Percentiles rank a stretch among this genome's conserved stretches.
Conservation (phyloP, 2,888 invertebrate species). For the Pelosia muscerda region DNA sequence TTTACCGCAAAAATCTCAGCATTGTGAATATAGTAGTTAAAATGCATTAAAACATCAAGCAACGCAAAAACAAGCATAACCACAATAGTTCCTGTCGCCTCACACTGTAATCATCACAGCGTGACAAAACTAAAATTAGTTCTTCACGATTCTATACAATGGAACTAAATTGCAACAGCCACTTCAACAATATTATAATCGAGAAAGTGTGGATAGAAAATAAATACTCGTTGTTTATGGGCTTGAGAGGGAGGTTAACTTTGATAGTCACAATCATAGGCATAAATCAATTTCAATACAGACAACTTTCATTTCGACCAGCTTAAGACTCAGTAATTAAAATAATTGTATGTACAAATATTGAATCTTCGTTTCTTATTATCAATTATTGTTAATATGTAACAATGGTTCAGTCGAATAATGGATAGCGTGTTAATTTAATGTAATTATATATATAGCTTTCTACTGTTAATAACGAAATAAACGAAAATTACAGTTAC, state of each 20-base stretch:
- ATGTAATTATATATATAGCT: neutral
- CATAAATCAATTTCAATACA: neutral
- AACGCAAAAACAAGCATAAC: neutral
- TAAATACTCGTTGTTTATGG: neutral
- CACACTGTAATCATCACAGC: neutral
- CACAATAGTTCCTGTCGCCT: neutral
- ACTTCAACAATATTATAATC: neutral
- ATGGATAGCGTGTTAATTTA: neutral
- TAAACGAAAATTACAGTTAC: neutral
- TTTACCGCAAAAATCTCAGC: neutral
- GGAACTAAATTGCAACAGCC: neutral
- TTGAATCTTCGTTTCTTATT: neutral
- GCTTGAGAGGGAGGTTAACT: neutral
- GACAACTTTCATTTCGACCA: neutral
- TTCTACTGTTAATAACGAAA: neutral
- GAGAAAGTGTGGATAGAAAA: neutral
- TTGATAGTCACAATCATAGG: neutral
- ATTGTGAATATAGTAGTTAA: neutral
- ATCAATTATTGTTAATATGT: neutral
- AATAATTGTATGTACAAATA: neutral
- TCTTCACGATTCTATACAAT: neutral
- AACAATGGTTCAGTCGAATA: neutral
- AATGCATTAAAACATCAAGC: neutral
- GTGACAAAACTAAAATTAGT: constrained; percentile 7
- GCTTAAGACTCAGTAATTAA: neutral